Conservation (phyloP, 1,140 invertebrate genomes). For the Phthorimaea operculella region DNA sequence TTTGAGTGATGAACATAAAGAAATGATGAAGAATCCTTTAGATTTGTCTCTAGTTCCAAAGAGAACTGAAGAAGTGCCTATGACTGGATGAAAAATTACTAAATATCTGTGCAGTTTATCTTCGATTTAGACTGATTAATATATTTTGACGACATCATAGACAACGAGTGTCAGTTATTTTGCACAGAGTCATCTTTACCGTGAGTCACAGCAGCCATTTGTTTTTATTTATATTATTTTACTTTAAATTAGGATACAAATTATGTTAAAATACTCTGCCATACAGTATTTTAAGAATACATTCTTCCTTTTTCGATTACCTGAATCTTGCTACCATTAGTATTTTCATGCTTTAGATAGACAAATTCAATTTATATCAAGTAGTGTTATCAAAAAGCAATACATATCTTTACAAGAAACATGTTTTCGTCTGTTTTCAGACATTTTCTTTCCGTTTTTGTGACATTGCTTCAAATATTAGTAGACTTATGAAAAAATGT, state of each 20-base stretch:
- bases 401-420: no score
- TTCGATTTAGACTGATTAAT: not conserved
- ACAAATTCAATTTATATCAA: no score
- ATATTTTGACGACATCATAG: not conserved
- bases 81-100: constrained; percentile 50
- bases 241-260: constrained; percentile 37
- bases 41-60: constrained; percentile 73
- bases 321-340: constrained; percentile 42
- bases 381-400: no score
- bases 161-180: no score
- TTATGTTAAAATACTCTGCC: constrained; percentile 53
- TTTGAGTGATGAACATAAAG: constrained; percentile 61
- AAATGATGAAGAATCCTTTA: constrained; percentile 71
- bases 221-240: constrained; percentile 41
- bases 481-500: no score
- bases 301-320: constrained; percentile 54
- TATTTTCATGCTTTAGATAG: constrained; percentile 3
- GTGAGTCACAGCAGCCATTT: constrained; percentile 23
- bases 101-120: not conserved
- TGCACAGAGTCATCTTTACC: constrained; percentile 6
- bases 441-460: no score
- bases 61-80: constrained; percentile 60
- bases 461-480: no score
- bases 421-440: no score
- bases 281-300: constrained; percentile 63